These are phyloP conservation scores for Tholera decimalis DNA, from an alignment of 2,888 invertebrate genomes.

Conservation along the genomic window DNA sequence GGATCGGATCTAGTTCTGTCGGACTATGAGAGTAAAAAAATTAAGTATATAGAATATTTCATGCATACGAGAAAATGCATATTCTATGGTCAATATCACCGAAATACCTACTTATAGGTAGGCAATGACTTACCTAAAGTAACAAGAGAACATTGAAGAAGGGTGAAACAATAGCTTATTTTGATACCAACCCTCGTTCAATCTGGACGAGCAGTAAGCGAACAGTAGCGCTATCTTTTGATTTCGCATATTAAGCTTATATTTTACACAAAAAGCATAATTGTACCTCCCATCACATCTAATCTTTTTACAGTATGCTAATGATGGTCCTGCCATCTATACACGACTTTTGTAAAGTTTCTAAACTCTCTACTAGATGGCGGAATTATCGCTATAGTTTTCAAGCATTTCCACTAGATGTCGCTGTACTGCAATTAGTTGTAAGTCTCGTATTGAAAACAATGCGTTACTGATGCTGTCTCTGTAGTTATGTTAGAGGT, in stretches of 20 bases:
- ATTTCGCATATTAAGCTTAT: neutral
- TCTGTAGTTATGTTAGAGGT: constrained; percentile 9
- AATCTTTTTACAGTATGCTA: neutral
- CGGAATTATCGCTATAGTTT: neutral
- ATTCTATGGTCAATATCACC: neutral
- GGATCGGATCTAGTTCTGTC: no score
- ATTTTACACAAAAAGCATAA: neutral
- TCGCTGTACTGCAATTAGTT: neutral
- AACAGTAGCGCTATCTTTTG: constrained; percentile 30
- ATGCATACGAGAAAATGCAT: no score
- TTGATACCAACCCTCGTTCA: no score
- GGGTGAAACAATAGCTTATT: neutral
- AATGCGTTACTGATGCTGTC: fast-evolving
- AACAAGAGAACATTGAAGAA: neutral
- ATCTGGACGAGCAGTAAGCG: no score
- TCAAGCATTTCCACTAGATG: neutral
- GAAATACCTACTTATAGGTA: no score
- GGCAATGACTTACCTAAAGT: neutral
- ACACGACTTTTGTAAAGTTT: neutral
- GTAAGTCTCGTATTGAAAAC: no score
- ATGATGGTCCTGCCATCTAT: constrained; percentile 23
- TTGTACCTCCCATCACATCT: fast-evolving
- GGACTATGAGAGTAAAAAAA: no score
- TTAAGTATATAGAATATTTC: no score
- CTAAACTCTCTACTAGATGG: constrained; percentile 56